Base-by-base conservation (phyloP, 2,113 vertebrate genomes). In the Corythaixoides concolor region DNA sequence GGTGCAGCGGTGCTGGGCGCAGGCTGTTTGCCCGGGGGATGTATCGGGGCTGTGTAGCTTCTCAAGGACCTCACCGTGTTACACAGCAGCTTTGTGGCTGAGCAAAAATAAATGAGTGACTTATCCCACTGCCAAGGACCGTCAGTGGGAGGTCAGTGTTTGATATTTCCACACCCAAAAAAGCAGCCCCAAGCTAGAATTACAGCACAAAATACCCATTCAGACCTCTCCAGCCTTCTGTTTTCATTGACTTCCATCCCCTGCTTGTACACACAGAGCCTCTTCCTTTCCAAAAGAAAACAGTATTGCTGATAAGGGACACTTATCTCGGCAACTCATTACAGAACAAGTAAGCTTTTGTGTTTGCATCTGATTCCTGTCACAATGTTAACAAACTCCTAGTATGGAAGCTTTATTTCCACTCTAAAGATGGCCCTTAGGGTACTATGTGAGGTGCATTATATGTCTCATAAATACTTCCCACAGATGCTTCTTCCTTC, bases 161-260 rank as follows among this genome's bases (percentile, higher is more conserved):
- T 95, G 91, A 95, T 96, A 97, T 95, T 95, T 96, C 96, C 97
- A 96, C 96, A 91, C 94, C 96, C 96, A 78, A 85, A 91, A 95
- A 96, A 96, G 92, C 66, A 86, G 86, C 83, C 92, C 81, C 80
- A 47, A 95, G 96, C 92, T 96, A 97, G 94, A 96, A 84, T 90
- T 59, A 73, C 59, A 87, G 88, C 53, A 97, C 96, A 97, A 96
- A 94, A 94, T 83, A 67, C 85, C 85, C 93, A 94, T 97, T 97
- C 97, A 97, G 70, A 68, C 76, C 59, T 96, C 93, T 97, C 89
- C 90, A 97, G 96, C 91, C 93, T 91, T 96, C 92, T 97, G 94
- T 93, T 96, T 96, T 93, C 92, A 93, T 97, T 95, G 76, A 95
- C 75, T 93, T 88, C 16, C 17, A 60, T 97, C 92, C 86, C 93